Evolutionary conservation across 2,797 vertebrate genomes (phyloP), one percentile per base, ranked within the genome.

Genomic region (Pagetopsis macropterus): DNA sequence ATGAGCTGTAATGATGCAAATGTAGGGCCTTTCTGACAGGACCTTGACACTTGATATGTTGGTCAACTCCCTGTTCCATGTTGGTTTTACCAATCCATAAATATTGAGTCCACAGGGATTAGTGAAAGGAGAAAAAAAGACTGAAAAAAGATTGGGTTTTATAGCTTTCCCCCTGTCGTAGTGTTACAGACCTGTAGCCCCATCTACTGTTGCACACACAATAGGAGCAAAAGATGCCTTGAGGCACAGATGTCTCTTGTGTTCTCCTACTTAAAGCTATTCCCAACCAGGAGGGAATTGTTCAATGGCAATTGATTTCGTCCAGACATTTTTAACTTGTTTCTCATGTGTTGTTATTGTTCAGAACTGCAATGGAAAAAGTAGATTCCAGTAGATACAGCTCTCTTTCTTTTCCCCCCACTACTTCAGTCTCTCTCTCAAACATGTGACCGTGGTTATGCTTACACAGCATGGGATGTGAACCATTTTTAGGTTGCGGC

Each of bases 121-220:
- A 49, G 51, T 73, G 56, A 62, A 86, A 87, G 75, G 56, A 59
- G 73, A 71, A 69, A 52, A 60, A 57, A 57, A 54, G 6, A 48
- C 17, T 15, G 43, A 57, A 70, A 62, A 70, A 75, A 37, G 61
- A 67, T 50, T 56, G 57, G 43, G 64, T 83, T 72, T 78, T 81
- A 81, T 73, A 64, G 68, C 45, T 63, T 40, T 0, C 44, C 66
- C 37, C n/a, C 45, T 58, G 70, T 72, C 73, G 74, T 49, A 65
- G 75, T 71, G 79, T 61, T 83, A 66, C 88, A 93, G 90, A 85
- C 67, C 84, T 93, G 66, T 85, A 92, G 89, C 90, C 78, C 91
- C 94, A 93, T 91, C 94, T 95, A 86, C 91, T 94, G 94, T 92
- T 90, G 73, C 55, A 2, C 48, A 89, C 49, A 86, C 86, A 90